These are phyloP conservation scores for Camptogramma bilineatum DNA, from an alignment of 2,888 invertebrate species.

Conservation along the genomic window DNA sequence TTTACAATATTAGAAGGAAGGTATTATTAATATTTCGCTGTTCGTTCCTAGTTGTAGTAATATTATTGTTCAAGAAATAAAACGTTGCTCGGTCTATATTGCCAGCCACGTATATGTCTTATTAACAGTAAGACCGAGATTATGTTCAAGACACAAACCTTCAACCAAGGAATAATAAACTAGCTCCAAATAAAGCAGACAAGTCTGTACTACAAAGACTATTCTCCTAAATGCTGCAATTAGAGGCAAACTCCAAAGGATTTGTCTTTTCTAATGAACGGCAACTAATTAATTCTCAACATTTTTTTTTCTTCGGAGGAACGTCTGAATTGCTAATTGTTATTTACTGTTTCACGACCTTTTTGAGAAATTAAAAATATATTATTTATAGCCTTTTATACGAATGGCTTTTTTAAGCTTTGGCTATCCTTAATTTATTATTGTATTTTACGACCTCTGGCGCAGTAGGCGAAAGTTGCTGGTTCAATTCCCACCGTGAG, in stretches of 20 bases:
- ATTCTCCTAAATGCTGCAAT: slow-evolving; percentile 75
- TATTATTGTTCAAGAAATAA: too few species aligned
- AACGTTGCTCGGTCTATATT: too few species aligned
- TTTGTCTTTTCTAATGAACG: slow-evolving; percentile 78
- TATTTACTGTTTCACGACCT: slow-evolving; percentile 61
- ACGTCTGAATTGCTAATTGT: slow-evolving; percentile 61
- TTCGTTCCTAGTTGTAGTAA: too few species aligned
- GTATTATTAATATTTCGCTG: too few species aligned
- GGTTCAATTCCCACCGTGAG: too few species aligned
- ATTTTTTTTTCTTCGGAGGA: slow-evolving; percentile 57
- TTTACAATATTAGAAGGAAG: too few species aligned
- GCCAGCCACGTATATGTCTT: too few species aligned
- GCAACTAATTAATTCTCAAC: slow-evolving; percentile 63
- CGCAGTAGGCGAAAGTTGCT: too few species aligned
- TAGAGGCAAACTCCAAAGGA: slow-evolving; percentile 74
- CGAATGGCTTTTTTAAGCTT: not conserved
- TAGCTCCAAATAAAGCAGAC: slow-evolving; percentile 68
- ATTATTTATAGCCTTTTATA: slow-evolving; percentile 41
- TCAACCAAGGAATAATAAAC: slow-evolving; percentile 11
- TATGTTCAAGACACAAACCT: slow-evolving; percentile 6
- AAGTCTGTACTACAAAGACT: slow-evolving; percentile 67
- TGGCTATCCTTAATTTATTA: not conserved
- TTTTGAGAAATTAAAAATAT: slow-evolving; percentile 60
- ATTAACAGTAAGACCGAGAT: too few species aligned
- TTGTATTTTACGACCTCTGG: too few species aligned